Evolutionary conservation across 1,140 invertebrate genomes (phyloP), one percentile per base, ranked within the genome.

Genomic region (Spodoptera frugiperda): DNA sequence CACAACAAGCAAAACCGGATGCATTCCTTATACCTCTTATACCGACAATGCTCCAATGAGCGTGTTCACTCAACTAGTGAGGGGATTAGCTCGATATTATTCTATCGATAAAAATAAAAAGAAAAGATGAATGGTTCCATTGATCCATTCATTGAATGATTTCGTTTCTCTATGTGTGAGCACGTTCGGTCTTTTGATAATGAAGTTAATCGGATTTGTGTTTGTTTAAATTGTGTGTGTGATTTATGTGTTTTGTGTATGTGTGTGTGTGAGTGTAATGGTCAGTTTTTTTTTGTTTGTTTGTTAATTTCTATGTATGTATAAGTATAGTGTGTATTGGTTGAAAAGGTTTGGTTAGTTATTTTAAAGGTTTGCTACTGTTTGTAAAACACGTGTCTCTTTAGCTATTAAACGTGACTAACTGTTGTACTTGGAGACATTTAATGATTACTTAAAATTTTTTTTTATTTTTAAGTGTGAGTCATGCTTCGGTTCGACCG

Each of bases 1-100:
- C 11, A 12, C 3, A 19, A 72, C 39, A 55, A 71, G 51, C 30
- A 71, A 57, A 72, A 61, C 71, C 71, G 71, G 71, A 73, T 73
- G 55, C 55, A 61, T 73, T 73, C 54, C 55, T 61, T 61, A 30
- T 46, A 33, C 53, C 70, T 70, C 46, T n/a, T 12, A 14, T 19
- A 51, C 14, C 70, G 19, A 72, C 70, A 72, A 72, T 72, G 30
- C 39, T 25, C 10, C 48, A 71, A 21, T 72, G 54, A 25, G 59
- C 71, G 55, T 73, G 71, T 12, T 12, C 19, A n/a, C 6, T 5
- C n/a, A 12, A 15, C 71, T 73, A 73, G 71, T 59, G 71, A 30
- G 14, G 71, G 71, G 71, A 61, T 73, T 73, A 73, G 8, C 12
- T 48, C 39, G 55, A 48, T 2, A 48, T 12, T 73, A 9, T 65